Base-by-base conservation (phyloP, 2,113 vertebrate species). In the Ceyx margarethae region DNA sequence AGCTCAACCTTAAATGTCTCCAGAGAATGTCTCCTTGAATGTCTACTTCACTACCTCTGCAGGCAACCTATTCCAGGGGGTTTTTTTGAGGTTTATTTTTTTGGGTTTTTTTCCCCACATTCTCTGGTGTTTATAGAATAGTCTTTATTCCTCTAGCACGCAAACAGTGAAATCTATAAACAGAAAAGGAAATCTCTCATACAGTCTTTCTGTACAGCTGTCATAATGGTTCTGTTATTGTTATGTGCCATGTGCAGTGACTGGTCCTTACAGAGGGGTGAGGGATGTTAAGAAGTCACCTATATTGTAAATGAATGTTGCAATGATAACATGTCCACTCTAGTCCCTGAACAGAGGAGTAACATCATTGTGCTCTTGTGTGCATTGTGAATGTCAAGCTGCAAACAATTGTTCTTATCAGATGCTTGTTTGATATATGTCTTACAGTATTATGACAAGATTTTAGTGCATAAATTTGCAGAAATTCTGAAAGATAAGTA, bases 141-240 rank as follows among this genome's bases (percentile, higher is more conserved):
- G 60, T 90, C 57, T 85, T 73, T 94, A 78, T 95, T 87, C 93
- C 78, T 60, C 79, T 72, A 85, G 71, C 81, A 87, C 89, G 91
- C 79, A 96, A 94, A 88, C 28, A 37, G 40, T 1, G 0, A 94
- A 73, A 81, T 89, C 75, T 90, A 37, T 67, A 84, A 85, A 48
- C 89, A 94, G 88, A 91, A 78, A 81, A 94, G 95, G 91, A 96
- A 96, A 91, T 95, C 87, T 96, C 79, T 81, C 85, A 93, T 57
- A 92, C 65, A 87, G 37, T 80, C 45, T 81, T 65, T 94, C 92
- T 95, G 78, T 76, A 75, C 57, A 81, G 60, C 43, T 91, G 67
- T 71, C 92, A 85, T 94, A 95, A 94, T 77, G 73, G 53, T 71
- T 87, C 80, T 35, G 45, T 92, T 96, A 88, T 96, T 92, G 84